Conservation (phyloP, 2,113 vertebrate genomes). For the Anoplopoma fimbria region DNA sequence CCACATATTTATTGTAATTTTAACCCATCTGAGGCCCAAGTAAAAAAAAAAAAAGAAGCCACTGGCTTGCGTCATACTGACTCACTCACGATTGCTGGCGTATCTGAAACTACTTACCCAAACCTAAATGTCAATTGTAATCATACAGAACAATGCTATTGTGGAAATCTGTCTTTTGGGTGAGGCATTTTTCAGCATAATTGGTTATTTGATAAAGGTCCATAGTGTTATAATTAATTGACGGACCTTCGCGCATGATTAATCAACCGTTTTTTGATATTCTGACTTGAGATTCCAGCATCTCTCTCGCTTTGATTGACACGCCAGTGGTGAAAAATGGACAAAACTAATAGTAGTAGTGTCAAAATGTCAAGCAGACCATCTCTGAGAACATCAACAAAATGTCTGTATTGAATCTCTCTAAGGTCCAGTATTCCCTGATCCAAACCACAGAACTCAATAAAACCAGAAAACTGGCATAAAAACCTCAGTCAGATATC, state of each 20-base stretch:
- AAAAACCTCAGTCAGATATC: slow-evolving; percentile 70
- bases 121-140: not conserved
- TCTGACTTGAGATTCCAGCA: slow-evolving; percentile 17
- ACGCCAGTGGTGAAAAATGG: slow-evolving; percentile 50
- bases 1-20: not conserved
- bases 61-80: not conserved
- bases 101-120: not conserved
- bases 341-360: slow-evolving; percentile 64
- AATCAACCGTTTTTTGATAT: slow-evolving; percentile 19
- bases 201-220: slow-evolving; percentile 30
- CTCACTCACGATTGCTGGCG: not conserved
- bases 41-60: not conserved
- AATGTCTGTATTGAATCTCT: slow-evolving; percentile 76
- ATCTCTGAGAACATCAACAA: slow-evolving; percentile 70
- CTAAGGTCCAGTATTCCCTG: slow-evolving; percentile 65
- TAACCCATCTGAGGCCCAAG: not conserved
- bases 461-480: slow-evolving; percentile 59
- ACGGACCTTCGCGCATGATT: slow-evolving; percentile 33
- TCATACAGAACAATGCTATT: not conserved
- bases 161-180: not conserved
- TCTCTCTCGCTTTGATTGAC: slow-evolving; percentile 64
- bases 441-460: slow-evolving; percentile 61
- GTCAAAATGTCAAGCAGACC: slow-evolving; percentile 79
- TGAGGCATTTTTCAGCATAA: slow-evolving; percentile 25
- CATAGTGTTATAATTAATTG: slow-evolving; percentile 28